Percentiles rank a stretch among this genome's conserved stretches.
Evolutionary conservation across 2,888 invertebrate species (phyloP).

Genomic region (Anthophora plumipes): DNA sequence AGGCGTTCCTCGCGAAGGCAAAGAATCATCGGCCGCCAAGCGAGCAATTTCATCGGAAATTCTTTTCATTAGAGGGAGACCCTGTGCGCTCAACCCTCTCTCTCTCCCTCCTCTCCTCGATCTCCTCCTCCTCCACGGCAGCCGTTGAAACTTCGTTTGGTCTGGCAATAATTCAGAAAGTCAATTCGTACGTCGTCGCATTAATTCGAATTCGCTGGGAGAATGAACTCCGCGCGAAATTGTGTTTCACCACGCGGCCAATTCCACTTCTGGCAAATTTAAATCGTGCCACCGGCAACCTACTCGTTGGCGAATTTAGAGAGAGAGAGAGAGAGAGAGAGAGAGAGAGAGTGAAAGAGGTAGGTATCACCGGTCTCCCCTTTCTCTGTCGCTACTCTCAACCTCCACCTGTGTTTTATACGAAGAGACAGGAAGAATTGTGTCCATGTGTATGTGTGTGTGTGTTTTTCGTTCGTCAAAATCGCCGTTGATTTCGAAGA

Average conservation of each 20-base stretch:
- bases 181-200: constrained; percentile 64
- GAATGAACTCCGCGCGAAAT: constrained; percentile 78
- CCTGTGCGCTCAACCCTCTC: background rate
- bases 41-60: constrained; percentile 30
- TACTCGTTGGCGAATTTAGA: constrained; percentile 79
- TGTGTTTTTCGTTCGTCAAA: too few relatives aligned
- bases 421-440: too few relatives aligned
- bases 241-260: constrained; percentile 81
- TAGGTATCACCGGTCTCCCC: too few relatives aligned
- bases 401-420: too few relatives aligned
- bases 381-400: too few relatives aligned
- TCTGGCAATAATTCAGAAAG: constrained; percentile 63
- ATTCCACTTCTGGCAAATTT: constrained; percentile 80
- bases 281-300: constrained; percentile 75
- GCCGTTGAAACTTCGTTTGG: constrained; percentile 41
- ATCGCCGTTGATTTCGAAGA: constrained; percentile 57
- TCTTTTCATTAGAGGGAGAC: constrained; percentile 33
- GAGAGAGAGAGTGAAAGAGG: too few relatives aligned
- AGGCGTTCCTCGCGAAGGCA: background rate
- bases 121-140: too few relatives aligned
- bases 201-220: constrained; percentile 75
- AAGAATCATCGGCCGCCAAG: constrained; percentile 5
- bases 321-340: constrained; percentile 75
- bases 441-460: too few relatives aligned
- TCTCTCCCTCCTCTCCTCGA: too few relatives aligned